Conservation (phyloP, 1,140 invertebrate genomes). For the Archivesica marissinica region DNA sequence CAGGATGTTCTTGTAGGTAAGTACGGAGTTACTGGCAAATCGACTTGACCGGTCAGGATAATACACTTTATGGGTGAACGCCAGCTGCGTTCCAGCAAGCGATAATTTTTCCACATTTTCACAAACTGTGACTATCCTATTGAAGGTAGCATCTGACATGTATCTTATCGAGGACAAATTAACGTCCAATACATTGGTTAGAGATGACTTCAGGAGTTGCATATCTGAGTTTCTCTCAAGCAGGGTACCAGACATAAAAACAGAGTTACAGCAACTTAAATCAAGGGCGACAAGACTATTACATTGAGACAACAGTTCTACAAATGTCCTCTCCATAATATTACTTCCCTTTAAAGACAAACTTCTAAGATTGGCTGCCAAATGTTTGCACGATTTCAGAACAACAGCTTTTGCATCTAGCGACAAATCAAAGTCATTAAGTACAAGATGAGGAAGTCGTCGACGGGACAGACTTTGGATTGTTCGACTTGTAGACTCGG, state of each 20-base stretch:
- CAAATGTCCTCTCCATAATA: constrained; percentile 77
- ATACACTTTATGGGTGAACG: constrained; percentile 87
- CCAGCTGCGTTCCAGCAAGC: constrained; percentile 88
- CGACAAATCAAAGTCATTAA: constrained; percentile 78
- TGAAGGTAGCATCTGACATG: constrained; percentile 89
- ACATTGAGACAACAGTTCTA: constrained; percentile 74
- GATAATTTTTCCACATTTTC: constrained; percentile 87
- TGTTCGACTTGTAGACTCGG: constrained; percentile 27
- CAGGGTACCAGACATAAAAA: constrained; percentile 89
- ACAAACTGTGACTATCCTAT: constrained; percentile 87
- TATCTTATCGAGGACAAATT: constrained; percentile 88
- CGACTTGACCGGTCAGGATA: constrained; percentile 85
- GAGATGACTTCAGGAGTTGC: constrained; percentile 83
- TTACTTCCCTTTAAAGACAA: constrained; percentile 77
- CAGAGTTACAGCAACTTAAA: constrained; percentile 87
- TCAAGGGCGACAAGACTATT: constrained; percentile 86
- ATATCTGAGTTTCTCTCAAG: constrained; percentile 86
- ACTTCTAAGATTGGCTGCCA: constrained; percentile 72
- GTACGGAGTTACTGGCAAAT: constrained; percentile 87
- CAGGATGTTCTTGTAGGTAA: constrained; percentile 89
- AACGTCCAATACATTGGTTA: constrained; percentile 86
- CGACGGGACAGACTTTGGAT: constrained; percentile 61
- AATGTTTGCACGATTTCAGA: constrained; percentile 71
- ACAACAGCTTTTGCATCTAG: constrained; percentile 68
- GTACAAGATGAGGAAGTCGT: constrained; percentile 72